Percentiles rank a stretch among this genome's conserved stretches.
Evolutionary conservation across 2,888 invertebrate genomes (phyloP).

Genomic region (Drosophila suboccidentalis): DNA sequence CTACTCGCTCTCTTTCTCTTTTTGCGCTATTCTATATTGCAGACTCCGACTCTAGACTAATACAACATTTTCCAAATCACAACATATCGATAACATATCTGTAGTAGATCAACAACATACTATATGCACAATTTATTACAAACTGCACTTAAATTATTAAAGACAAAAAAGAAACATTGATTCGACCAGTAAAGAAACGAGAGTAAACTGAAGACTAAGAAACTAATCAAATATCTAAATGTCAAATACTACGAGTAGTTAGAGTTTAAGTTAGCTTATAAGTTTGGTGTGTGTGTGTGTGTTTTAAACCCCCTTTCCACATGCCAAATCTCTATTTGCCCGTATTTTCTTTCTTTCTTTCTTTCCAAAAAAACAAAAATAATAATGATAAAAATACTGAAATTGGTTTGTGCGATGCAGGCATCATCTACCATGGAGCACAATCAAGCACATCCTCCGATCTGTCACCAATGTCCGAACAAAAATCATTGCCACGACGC

Average conservation of each 20-base stretch:
- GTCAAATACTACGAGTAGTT: slow-evolving; percentile 20
- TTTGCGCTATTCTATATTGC: slow-evolving; percentile 73
- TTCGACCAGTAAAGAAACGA: slow-evolving; percentile 44
- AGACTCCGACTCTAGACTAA: slow-evolving; percentile 84
- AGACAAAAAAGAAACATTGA: slow-evolving; percentile 12
- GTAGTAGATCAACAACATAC: slow-evolving; percentile 71
- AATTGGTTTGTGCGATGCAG: slow-evolving; percentile 83
- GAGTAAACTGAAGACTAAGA: slow-evolving; percentile 42
- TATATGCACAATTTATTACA: slow-evolving; percentile 27
- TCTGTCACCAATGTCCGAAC: slow-evolving; percentile 92
- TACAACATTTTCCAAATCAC: slow-evolving; percentile 85
- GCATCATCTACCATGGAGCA: slow-evolving; percentile 91
- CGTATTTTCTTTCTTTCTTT: slow-evolving; percentile 73
- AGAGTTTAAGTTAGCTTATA: slow-evolving; percentile 46
- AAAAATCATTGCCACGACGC: slow-evolving; percentile 91
- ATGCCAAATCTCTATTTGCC: slow-evolving; percentile 66
- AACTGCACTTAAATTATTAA: slow-evolving; percentile 39
- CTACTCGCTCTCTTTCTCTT: slow-evolving; percentile 59
- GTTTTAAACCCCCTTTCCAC: slow-evolving; percentile 44
- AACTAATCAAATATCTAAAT: slow-evolving; percentile 17
- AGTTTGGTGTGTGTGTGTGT: slow-evolving; percentile 36
- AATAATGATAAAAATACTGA: slow-evolving; percentile 20
- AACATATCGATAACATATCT: slow-evolving; percentile 84
- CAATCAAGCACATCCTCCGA: slow-evolving; percentile 92
- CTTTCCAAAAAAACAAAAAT: slow-evolving; percentile 31